phyloP scores from a whole-genome alignment of 2,797 vertebrate species.

The Acipenser oxyrinchus region DNA sequence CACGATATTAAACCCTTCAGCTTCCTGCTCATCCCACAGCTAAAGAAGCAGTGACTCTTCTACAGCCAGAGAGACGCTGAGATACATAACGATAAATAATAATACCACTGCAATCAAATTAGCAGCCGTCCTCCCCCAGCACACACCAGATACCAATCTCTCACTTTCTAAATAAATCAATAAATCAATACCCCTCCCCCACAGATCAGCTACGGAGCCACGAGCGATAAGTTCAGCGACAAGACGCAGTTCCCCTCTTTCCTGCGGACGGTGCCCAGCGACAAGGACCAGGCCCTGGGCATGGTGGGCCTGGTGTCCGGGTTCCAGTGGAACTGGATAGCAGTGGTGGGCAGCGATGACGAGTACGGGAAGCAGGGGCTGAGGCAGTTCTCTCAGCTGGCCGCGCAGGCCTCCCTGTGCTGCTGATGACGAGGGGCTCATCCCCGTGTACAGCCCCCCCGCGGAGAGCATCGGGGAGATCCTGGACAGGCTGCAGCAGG shows the following conservation, averaged over 20 bases:
- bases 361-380: constrained; percentile 70
- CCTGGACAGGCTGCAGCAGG: constrained; percentile 44
- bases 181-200: background rate
- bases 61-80: background rate
- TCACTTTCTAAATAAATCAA: background rate
- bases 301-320: constrained; percentile 52
- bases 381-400: constrained; percentile 47
- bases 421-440: constrained; percentile 69
- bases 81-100: too few species aligned
- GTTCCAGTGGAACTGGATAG: constrained; percentile 84
- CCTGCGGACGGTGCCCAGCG: constrained; percentile 74
- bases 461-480: constrained; percentile 21
- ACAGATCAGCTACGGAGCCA: constrained; percentile 80
- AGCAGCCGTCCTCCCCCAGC: background rate
- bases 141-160: background rate
- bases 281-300: constrained; percentile 59
- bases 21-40: too few species aligned
- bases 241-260: constrained; percentile 69
- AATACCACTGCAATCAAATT: background rate
- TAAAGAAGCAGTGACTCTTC: background rate
- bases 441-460: constrained; percentile 52
- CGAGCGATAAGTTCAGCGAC: constrained; percentile 68
- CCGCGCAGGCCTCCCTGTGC: constrained; percentile 52
- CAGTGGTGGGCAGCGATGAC: constrained; percentile 67
- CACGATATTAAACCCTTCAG: too few species aligned